Base-by-base conservation (phyloP, 2,888 invertebrate species). In the Agrypnus murinus region DNA sequence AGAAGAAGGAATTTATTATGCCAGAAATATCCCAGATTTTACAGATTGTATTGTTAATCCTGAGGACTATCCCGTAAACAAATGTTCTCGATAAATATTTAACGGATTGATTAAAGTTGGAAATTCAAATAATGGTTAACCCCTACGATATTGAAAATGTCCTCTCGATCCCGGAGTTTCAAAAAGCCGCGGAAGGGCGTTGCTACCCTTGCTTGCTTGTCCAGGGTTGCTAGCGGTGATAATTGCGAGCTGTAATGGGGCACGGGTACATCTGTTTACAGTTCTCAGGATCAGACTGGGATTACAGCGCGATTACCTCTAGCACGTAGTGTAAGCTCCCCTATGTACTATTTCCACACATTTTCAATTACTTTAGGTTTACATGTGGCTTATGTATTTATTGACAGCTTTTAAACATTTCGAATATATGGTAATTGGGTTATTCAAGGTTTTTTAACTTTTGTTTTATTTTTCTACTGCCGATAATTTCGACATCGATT, bases 261-360 rank as follows among this genome's bases (percentile, higher is more conserved):
- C 70, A 77, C 69, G 76, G 76, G 75, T 79, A 80, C 79, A 79
- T 79, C 79, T 80, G 79, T 80, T 80, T 80, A 78, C 77, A 80
- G 78, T 79, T 77, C 79, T 78, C 77, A 72, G 74, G 72, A 77
- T 75, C 73, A 79, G 74, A 65, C 72, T 71, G 79, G 77, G 77
- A 78, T 80, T 79, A 78, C 75, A 73, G 69, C 50, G 74, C 77
- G 78, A 79, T 80, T 79, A 76, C 72, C 57, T 65, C 65, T 74
- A 70, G 68, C 34, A 45, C 46, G 31, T 58, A 36, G 55, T 19
- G 40, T 58, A 57, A 65, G 59, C 71, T 69, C 72, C 74, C 72
- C 17, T 50, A 19, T 60, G 45, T 65, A 43, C 45, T 50, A 25
- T 55, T 55, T 31, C 55, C 19, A 40, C 60, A 65, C 43, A 62